Base-by-base conservation (phyloP, 2,113 vertebrate species). In the Cichladusa arquata region DNA sequence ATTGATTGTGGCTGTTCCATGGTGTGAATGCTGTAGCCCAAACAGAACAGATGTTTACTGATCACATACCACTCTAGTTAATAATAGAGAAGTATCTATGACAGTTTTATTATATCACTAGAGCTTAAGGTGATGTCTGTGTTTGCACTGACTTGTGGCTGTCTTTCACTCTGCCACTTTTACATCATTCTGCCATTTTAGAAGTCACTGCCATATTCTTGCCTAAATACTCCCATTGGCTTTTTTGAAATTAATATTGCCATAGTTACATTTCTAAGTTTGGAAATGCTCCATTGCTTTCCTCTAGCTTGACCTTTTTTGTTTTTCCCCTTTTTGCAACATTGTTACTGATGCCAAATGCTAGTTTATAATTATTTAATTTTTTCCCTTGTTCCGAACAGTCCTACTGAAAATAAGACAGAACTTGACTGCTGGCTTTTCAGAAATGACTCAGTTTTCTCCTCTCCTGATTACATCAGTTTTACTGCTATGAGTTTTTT, bases 371-470 rank as follows among this genome's bases (percentile, higher is more conserved):
- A 12, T 36, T 83, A 4, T 17, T 53, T 73, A 4, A 5, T 26
- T 62, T 77, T 54, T 7, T 0, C 9, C 23, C 28, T 57, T 38
- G 42, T 86, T 95, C 56, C 1, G 28, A 80, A 72, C 44, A n/a
- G 22, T 85, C 24, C n/a, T 76, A 48, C 38, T 92, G 71, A 93
- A 94, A 94, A 64, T 62, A 90, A 65, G 66, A 87, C 47, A 72
- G n/a, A 81, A 47, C 47, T 62, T 2, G 3, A 34, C 24, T 62
- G 24, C 38, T 66, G 78, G 9, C 48, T 91, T 92, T 79, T 89
- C 81, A 92, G 84, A 91, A 86, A 90, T 92, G 17, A 88, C 71
- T 96, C 66, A 28, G 9, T 53, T 92, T 88, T 90, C 64, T 94
- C 19, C 34, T 50, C 24, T 91, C 50, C 38, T 86, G 53, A 90